Evolutionary conservation across 2,113 vertebrate genomes (phyloP).

Genomic region (Hemiscyllium ocellatum): DNA sequence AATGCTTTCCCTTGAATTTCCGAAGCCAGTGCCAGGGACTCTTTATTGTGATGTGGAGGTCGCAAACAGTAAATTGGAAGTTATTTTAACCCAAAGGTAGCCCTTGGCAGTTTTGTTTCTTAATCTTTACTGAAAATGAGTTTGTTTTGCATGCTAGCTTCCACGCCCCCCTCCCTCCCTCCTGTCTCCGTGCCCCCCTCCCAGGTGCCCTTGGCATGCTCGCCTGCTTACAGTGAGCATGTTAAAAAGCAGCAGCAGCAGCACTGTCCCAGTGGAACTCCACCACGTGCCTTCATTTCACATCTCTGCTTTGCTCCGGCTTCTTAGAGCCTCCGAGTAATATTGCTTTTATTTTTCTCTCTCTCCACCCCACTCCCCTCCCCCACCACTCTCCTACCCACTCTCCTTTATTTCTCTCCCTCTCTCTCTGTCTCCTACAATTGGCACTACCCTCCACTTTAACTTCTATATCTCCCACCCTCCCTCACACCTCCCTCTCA

Average conservation of each 20-base stretch:
- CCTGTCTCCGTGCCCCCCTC: background rate
- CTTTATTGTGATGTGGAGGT: background rate
- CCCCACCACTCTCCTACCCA: background rate
- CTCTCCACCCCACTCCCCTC: too few species aligned
- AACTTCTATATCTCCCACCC: too few species aligned
- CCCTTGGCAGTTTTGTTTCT: background rate
- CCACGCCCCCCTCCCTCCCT: background rate
- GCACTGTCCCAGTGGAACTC: background rate
- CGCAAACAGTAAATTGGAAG: slow-evolving; percentile 19
- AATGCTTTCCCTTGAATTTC: background rate
- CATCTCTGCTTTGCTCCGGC: background rate
- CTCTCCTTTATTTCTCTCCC: background rate
- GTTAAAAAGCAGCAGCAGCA: background rate
- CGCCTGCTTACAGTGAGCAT: slow-evolving; percentile 18
- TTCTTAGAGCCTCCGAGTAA: background rate
- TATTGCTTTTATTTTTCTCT: background rate
- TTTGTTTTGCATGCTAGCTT: slow-evolving; percentile 23
- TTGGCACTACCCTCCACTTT: too few species aligned
- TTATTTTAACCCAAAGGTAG: background rate
- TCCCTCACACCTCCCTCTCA: background rate
- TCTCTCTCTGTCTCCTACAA: too few species aligned
- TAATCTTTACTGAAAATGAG: background rate
- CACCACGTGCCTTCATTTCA: background rate
- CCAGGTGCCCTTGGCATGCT: background rate
- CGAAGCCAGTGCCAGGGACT: background rate